Evolutionary conservation across 2,888 invertebrate genomes (phyloP).

Genomic region (Andrena marginata): DNA sequence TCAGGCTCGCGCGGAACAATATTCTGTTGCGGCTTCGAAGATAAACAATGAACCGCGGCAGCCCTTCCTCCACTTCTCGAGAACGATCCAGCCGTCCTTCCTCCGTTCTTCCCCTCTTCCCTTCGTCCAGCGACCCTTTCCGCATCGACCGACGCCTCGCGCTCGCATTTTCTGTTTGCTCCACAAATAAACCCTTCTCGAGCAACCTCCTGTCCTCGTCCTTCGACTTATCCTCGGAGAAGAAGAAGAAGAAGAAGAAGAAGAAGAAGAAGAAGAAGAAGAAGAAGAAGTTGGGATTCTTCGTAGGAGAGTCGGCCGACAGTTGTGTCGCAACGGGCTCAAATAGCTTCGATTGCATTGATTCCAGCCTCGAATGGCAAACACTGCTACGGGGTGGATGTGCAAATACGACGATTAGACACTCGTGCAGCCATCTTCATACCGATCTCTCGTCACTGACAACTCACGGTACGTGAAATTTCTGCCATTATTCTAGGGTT

Average conservation of each 20-base stretch:
- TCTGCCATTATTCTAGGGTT: no score
- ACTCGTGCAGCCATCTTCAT: neutral
- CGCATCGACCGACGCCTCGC: constrained; percentile 55
- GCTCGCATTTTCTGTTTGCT: constrained; percentile 75
- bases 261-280: neutral
- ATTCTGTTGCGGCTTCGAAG: constrained; percentile 77
- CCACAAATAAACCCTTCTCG: constrained; percentile 75
- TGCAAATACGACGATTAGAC: neutral
- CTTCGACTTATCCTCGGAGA: neutral
- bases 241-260: neutral
- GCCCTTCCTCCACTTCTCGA: constrained; percentile 50
- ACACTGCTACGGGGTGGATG: neutral
- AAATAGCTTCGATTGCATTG: constrained; percentile 38
- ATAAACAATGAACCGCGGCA: constrained; percentile 74
- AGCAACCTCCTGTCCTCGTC: constrained; percentile 38
- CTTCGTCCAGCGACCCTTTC: constrained; percentile 28
- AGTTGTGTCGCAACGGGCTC: neutral
- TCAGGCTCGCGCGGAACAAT: constrained; percentile 68
- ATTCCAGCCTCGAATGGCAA: neutral
- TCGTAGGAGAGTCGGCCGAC: constrained; percentile 11
- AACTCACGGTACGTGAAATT: no score
- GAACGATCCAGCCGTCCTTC: constrained; percentile 31
- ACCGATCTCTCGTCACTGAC: neutral
- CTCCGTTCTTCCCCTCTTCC: constrained; percentile 1
- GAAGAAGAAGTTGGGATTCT: constrained; percentile 2